Evolutionary conservation across 2,113 vertebrate genomes (phyloP).

Genomic region (Brevimyrus niger): DNA sequence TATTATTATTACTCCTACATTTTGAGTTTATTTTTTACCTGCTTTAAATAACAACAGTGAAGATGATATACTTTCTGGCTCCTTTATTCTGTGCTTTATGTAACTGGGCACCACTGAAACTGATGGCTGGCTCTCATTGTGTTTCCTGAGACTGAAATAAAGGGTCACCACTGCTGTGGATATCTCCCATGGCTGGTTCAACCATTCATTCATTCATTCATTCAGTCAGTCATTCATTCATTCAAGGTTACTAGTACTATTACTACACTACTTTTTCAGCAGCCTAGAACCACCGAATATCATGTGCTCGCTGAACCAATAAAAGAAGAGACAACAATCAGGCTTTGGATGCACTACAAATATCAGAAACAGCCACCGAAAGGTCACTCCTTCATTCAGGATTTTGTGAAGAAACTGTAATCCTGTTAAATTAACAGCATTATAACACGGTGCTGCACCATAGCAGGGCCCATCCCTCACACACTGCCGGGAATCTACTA

Average conservation of each 20-base stretch:
- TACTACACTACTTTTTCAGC: background rate
- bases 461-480: background rate
- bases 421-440: background rate
- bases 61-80: background rate
- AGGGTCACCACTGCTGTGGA: background rate
- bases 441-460: background rate
- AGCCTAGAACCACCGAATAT: background rate
- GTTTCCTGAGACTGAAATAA: background rate
- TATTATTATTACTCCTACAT: background rate
- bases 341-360: background rate
- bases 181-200: background rate
- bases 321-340: background rate
- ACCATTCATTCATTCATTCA: background rate
- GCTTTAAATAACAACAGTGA: background rate
- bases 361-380: background rate
- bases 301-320: background rate
- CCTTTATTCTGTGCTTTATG: background rate
- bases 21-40: background rate
- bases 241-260: background rate
- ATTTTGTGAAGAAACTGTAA: background rate
- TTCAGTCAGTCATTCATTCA: background rate
- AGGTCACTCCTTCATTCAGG: background rate
- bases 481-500: background rate
- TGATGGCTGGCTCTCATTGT: background rate
- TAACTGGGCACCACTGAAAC: background rate